Evolutionary conservation across 2,888 invertebrate species (phyloP), one percentile per base, ranked within the genome.

Genomic region (Mythimna loreyi): DNA sequence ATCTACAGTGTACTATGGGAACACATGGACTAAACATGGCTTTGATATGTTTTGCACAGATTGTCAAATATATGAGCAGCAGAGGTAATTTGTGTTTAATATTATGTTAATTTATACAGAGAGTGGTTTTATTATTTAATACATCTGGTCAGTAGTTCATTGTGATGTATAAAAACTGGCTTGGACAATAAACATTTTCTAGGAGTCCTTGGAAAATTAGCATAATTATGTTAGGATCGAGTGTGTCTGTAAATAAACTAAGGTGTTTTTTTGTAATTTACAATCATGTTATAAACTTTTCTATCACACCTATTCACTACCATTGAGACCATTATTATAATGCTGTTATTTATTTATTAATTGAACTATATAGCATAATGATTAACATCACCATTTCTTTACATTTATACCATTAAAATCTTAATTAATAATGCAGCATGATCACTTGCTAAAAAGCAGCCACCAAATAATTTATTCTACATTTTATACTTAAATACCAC

Each of bases 1-100:
- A 63, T 97, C 97, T 59, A 97, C 97, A 36, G 96, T 97, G 62
- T 96, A 96, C 82, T 96, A 97, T 89, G 97, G 97, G 53, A 96
- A 96, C 81, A 96, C 96, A 62, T 97, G 97, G 97, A 96, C 97
- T 68, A 97, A 97, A 90, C 96, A 97, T 91, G 96, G 96, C 72
- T 95, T 96, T 89, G 97, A 97, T 89, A 96, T 96, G 94, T 97
- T 96, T 88, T 97, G 97, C 87, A 96, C 96, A 55, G 96, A 97
- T 86, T 97, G 97, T 86, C 96, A 96, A 79, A 93, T 94, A 76
- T 94, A 95, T 90, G 96, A 96, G 84, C 94, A 96, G 81, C 95
- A 96, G 78, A 96, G 95, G 95, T 94, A 91, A 84, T 75, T 86
- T 56, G 62, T 56, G 62, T 63, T 75, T 61, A 56, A 52, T 61